These are phyloP conservation scores for Corythaeola cristata DNA, from an alignment of 2,113 vertebrate species.

Conservation along the genomic window DNA sequence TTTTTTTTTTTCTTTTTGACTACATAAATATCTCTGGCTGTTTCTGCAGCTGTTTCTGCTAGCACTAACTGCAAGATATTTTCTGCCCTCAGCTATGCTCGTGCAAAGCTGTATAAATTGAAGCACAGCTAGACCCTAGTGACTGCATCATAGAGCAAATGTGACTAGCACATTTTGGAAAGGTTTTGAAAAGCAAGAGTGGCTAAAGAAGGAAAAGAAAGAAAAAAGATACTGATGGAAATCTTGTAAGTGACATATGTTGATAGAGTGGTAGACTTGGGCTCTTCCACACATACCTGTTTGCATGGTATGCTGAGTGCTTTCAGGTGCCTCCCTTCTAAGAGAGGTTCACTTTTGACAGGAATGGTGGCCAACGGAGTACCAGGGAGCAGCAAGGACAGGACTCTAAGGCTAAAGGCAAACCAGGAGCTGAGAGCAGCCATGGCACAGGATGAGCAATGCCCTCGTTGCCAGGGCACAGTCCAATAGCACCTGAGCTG, in stretches of 20 bases:
- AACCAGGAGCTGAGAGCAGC: neutral
- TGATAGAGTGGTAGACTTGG: neutral
- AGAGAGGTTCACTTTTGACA: neutral
- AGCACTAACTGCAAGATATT: neutral
- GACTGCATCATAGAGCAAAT: neutral
- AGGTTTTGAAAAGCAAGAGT: neutral
- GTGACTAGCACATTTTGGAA: neutral
- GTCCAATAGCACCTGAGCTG: neutral
- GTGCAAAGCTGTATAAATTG: neutral
- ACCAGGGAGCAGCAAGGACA: neutral
- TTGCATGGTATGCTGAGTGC: neutral
- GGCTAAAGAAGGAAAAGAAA: neutral
- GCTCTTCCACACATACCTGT: neutral
- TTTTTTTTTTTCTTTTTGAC: neutral
- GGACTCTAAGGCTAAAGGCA: neutral
- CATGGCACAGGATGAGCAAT: neutral
- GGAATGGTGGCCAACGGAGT: neutral
- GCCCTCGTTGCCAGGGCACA: neutral
- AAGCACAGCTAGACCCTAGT: neutral
- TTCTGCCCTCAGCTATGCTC: neutral
- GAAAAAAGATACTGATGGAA: neutral
- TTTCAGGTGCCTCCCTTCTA: neutral
- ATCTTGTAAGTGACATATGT: neutral
- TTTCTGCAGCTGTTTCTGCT: neutral
- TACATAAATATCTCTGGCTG: neutral